Conservation (phyloP, 2,888 invertebrate genomes). For the Endotricha flammealis region DNA sequence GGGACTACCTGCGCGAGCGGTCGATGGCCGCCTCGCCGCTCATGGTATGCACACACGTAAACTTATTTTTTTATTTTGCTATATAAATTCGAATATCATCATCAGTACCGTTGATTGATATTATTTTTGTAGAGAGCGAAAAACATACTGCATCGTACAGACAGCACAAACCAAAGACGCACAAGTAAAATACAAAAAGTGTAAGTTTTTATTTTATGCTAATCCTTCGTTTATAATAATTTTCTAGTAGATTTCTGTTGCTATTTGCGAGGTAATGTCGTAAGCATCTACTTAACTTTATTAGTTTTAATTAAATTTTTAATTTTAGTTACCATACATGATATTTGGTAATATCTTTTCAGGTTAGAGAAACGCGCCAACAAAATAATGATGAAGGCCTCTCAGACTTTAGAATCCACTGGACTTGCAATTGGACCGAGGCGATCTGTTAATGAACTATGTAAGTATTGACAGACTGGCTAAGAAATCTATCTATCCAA, state of each 20-base stretch:
- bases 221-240: too few relatives aligned
- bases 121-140: conserved; percentile 78
- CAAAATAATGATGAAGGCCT: conserved; percentile 89
- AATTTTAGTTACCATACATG: too few relatives aligned
- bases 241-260: too few relatives aligned
- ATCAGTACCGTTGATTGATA: conserved; percentile 4
- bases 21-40: conserved; percentile 87
- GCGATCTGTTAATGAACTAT: conserved; percentile 66
- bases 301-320: too few relatives aligned
- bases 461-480: conserved; percentile 41
- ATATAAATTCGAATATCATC: too few relatives aligned
- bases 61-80: too few relatives aligned
- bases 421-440: conserved; percentile 86
- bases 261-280: too few relatives aligned
- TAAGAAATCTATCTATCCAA: too few relatives aligned
- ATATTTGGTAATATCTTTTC: too few relatives aligned
- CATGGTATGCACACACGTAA: conserved; percentile 78
- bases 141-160: conserved; percentile 84
- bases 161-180: conserved; percentile 82
- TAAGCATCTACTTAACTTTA: too few relatives aligned
- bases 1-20: conserved; percentile 87
- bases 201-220: conserved; percentile 63
- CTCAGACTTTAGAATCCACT: conserved; percentile 89
- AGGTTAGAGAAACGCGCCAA: conserved; percentile 89
- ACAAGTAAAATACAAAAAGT: conserved; percentile 91